Conservation (phyloP, 2,888 invertebrate species). For the Antitype chi region DNA sequence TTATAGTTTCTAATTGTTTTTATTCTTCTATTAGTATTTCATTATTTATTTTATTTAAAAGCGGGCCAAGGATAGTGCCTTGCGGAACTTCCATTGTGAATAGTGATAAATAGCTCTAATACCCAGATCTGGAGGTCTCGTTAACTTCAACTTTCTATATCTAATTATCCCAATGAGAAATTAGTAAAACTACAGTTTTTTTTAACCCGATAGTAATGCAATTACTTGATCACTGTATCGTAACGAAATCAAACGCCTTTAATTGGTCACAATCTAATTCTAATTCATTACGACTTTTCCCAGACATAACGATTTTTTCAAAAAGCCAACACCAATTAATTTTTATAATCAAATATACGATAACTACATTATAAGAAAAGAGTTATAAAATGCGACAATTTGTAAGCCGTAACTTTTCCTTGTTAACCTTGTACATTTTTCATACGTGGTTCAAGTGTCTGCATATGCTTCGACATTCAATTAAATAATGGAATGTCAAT, state of each 20-base stretch:
- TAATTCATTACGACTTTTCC: background rate
- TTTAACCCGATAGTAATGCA: background rate
- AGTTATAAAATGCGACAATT: background rate
- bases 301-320: background rate
- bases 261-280: background rate
- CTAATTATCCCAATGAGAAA: background rate
- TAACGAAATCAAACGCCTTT: slow-evolving; percentile 7
- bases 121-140: background rate
- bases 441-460: slow-evolving; percentile 25
- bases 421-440: slow-evolving; percentile 24
- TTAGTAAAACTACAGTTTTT: background rate
- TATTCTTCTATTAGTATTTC: background rate
- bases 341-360: background rate
- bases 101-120: background rate
- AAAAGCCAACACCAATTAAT: background rate
- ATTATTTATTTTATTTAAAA: background rate
- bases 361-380: background rate
- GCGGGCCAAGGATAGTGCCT: background rate
- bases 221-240: background rate
- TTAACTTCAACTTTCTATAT: background rate
- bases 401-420: background rate
- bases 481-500: slow-evolving; percentile 40
- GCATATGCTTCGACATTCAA: slow-evolving; percentile 5
- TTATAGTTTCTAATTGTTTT: background rate
- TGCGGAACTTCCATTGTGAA: background rate